Evolutionary conservation across 2,113 vertebrate species (phyloP).

Genomic region (Telmatochromis sp.): DNA sequence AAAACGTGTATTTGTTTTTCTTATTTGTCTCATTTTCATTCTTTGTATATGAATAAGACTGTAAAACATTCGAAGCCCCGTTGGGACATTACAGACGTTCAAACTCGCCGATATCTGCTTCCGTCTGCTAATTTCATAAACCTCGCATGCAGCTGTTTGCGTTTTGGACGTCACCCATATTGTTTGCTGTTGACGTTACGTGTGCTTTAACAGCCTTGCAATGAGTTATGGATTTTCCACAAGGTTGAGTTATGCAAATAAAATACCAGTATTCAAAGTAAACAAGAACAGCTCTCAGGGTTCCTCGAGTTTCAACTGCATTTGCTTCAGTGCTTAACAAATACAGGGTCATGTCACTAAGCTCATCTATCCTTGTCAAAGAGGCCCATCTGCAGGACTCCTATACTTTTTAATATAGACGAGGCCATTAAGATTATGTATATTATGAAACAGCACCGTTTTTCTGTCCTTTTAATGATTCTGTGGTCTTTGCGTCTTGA

Average conservation of each 20-base stretch:
- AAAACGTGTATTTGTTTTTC: not conserved
- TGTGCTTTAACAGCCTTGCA: constrained; percentile 31
- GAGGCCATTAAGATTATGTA: accelerated
- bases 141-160: not conserved
- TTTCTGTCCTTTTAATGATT: not conserved
- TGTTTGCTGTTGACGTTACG: constrained; percentile 5
- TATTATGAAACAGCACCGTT: accelerated
- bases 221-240: constrained; percentile 67
- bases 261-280: constrained; percentile 56
- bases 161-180: not conserved
- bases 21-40: not conserved
- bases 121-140: not conserved
- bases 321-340: constrained; percentile 6
- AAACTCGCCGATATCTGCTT: not conserved
- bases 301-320: constrained; percentile 30
- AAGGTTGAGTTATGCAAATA: constrained; percentile 65
- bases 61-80: not conserved
- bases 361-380: constrained; percentile 51
- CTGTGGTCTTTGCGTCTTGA: not conserved
- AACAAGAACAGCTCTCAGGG: constrained; percentile 33
- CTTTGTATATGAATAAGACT: not conserved
- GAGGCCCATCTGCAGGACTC: not conserved
- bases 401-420: not conserved
- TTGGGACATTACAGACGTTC: not conserved
- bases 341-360: constrained; percentile 17